Evolutionary conservation across 2,797 vertebrate genomes (phyloP).

Genomic region (Myotis myotis): DNA sequence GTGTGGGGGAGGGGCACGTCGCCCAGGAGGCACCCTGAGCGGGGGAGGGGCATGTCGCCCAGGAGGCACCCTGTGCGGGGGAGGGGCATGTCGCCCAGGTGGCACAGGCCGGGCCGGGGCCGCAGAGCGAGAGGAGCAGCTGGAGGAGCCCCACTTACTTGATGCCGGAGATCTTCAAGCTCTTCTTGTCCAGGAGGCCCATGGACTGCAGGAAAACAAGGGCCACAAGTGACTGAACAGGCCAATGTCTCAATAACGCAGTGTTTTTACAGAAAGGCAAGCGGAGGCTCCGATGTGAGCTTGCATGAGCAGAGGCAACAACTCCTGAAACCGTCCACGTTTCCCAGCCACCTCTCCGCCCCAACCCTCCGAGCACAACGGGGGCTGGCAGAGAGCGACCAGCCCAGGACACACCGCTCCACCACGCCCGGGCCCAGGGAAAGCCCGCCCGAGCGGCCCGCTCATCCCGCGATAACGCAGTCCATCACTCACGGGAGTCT

Average conservation of each 20-base stretch:
- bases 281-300: rapidly evolving
- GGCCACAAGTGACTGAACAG: neutral
- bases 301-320: rapidly evolving
- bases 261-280: neutral
- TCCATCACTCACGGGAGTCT: slow-evolving; percentile 92
- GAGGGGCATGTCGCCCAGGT: neutral
- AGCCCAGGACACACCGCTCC: too few species aligned
- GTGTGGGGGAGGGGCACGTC: too few species aligned
- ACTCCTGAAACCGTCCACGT: rapidly evolving
- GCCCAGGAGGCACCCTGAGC: neutral
- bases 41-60: neutral
- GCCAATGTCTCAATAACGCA: neutral
- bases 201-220: slow-evolving; percentile 89
- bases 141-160: slow-evolving; percentile 87
- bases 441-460: neutral
- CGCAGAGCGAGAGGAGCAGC: too few species aligned
- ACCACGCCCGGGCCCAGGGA: too few species aligned
- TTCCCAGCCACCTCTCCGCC: neutral
- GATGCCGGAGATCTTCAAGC: slow-evolving; percentile 97
- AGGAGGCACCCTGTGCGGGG: too few species aligned
- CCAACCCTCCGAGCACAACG: rapidly evolving
- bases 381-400: too few species aligned
- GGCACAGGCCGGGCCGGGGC: neutral
- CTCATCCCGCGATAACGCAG: rapidly evolving
- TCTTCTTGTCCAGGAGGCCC: slow-evolving; percentile 98